Percentiles rank a stretch among this genome's conserved stretches.
phyloP scores from a whole-genome alignment of 1,140 invertebrate species.

The Steinernema feltiae region DNA sequence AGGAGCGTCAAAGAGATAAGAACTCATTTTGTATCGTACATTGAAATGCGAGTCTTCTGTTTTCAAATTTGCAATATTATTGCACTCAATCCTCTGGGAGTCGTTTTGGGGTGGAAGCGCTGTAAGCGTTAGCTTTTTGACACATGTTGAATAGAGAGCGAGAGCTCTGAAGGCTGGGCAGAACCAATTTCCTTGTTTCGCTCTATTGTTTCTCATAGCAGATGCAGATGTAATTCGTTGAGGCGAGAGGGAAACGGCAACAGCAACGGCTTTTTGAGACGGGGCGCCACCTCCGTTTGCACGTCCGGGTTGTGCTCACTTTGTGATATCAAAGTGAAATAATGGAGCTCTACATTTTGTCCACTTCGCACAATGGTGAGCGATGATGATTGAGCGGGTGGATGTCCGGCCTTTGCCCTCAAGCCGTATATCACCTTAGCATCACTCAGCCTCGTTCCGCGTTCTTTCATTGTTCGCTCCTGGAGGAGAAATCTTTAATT shows the following conservation, averaged over 20 bases:
- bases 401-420: constrained; percentile 10
- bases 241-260: background rate
- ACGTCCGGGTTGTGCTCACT: background rate
- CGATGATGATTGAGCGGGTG: constrained; percentile 5
- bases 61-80: background rate
- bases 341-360: background rate
- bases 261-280: too few relatives aligned
- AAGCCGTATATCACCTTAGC: constrained; percentile 1
- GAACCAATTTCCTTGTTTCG: constrained; percentile 10
- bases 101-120: background rate
- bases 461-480: background rate
- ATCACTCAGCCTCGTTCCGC: background rate
- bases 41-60: too few relatives aligned
- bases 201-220: background rate
- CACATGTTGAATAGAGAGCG: constrained; percentile 13
- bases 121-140: constrained; percentile 4
- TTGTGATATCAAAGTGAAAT: constrained; percentile 6
- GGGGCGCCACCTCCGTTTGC: background rate
- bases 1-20: too few relatives aligned
- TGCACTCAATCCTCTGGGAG: background rate
- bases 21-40: too few relatives aligned
- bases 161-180: background rate
- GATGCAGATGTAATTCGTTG: background rate
- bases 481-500: background rate
- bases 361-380: background rate